A percentile compares a stretch with the other conserved stretches of the same genome.
Evolutionary conservation across 1,140 invertebrate species (phyloP).

Genomic region (Brachionus plicatilis): DNA sequence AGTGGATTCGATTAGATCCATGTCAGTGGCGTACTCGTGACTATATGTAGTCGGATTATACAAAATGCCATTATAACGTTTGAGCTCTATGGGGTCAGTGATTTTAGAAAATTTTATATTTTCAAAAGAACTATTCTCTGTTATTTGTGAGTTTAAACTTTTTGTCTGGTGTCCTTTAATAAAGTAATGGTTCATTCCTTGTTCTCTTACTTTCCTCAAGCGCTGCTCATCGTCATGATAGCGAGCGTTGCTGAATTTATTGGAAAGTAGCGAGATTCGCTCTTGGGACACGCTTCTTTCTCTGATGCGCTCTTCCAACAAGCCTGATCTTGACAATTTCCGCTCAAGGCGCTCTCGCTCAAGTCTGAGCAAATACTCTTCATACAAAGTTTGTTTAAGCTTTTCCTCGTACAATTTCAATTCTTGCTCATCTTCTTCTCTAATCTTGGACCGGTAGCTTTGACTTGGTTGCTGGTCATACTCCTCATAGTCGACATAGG

Average conservation of each 20-base stretch:
- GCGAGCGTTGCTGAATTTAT: background rate
- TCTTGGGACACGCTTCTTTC: conserved; percentile 32
- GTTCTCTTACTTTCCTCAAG: conserved; percentile 14
- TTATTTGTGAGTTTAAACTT: conserved; percentile 3
- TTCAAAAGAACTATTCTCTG: background rate
- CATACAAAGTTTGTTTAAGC: conserved; percentile 27
- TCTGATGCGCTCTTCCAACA: conserved; percentile 21
- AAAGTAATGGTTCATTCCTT: background rate
- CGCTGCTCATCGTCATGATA: background rate
- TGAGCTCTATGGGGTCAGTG: background rate
- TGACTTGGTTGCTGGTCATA: background rate
- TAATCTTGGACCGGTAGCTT: background rate
- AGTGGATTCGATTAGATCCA: background rate
- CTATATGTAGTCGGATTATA: background rate
- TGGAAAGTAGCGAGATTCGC: background rate
- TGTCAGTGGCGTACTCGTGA: background rate
- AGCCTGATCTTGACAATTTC: conserved; percentile 26
- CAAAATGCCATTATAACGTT: conserved; percentile 1
- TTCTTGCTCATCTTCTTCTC: conserved; percentile 10
- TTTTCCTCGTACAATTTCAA: conserved; percentile 14
- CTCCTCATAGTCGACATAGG: background rate
- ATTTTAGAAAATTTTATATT: conserved; percentile 19
- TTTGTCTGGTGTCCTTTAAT: background rate
- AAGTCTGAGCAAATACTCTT: conserved; percentile 33
- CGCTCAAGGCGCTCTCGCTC: conserved; percentile 7